Conservation (phyloP, 2,888 invertebrate species). For the Tridacna gigas region DNA sequence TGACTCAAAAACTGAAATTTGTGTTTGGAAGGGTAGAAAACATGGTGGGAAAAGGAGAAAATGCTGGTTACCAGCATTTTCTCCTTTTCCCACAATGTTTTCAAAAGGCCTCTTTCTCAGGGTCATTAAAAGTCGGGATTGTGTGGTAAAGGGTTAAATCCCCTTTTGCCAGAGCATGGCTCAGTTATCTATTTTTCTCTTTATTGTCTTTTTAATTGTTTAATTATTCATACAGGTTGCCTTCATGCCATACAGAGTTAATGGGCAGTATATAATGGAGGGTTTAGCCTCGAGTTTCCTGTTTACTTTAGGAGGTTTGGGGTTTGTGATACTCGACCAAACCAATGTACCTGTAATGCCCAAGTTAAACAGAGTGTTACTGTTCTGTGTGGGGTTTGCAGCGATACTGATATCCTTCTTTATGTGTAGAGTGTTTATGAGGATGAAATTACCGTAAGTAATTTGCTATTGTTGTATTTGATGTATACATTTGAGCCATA, state of each 20-base stretch:
- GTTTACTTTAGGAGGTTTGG: slow-evolving; percentile 97
- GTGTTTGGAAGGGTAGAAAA: background rate
- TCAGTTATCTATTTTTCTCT: no score
- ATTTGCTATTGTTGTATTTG: no score
- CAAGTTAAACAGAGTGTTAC: slow-evolving; percentile 94
- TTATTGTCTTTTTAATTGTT: no score
- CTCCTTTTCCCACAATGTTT: background rate
- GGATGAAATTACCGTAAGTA: slow-evolving; percentile 95
- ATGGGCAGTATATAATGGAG: slow-evolving; percentile 99
- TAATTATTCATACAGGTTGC: slow-evolving; percentile 89
- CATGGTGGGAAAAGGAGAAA: background rate
- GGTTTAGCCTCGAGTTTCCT: slow-evolving; percentile 98
- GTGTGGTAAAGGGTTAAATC: no score
- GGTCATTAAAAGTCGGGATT: no score
- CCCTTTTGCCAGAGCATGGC: no score
- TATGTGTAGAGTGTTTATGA: slow-evolving; percentile 98
- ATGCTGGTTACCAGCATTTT: background rate
- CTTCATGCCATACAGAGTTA: slow-evolving; percentile 99
- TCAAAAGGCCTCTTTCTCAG: no score
- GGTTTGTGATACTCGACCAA: slow-evolving; percentile 97
- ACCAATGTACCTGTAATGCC: slow-evolving; percentile 94
- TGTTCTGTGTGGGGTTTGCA: slow-evolving; percentile 95
- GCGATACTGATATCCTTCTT: slow-evolving; percentile 97
- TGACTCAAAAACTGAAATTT: no score
- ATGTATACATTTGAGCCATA: no score